Evolutionary conservation across 2,113 vertebrate genomes (phyloP).

Genomic region (Opisthocomus hoazin): DNA sequence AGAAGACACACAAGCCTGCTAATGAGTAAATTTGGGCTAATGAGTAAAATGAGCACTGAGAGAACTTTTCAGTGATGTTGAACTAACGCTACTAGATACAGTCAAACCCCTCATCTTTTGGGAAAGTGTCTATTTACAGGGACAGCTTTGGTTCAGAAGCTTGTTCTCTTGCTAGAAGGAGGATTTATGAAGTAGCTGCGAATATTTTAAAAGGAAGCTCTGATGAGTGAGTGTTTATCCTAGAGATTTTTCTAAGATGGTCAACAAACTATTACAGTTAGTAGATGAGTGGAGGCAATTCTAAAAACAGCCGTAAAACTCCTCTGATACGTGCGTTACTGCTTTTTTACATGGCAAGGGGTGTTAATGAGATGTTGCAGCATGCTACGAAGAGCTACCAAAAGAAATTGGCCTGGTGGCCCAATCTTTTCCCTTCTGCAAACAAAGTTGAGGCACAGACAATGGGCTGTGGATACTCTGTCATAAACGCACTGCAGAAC

Average conservation of each 20-base stretch:
- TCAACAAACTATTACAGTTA: not conserved
- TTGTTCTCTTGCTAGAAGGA: not conserved
- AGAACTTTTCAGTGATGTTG: not conserved
- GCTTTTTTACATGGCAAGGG: not conserved
- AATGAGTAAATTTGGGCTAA: not conserved
- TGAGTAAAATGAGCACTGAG: not conserved
- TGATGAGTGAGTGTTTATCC: not conserved
- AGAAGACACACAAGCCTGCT: fast-evolving
- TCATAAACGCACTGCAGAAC: not conserved
- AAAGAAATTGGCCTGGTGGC: not conserved
- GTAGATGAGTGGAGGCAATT: not conserved
- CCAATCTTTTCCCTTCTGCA: not conserved
- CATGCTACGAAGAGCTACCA: not conserved
- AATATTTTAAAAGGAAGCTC: not conserved
- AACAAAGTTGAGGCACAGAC: not conserved
- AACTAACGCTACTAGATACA: not conserved
- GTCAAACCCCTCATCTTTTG: not conserved
- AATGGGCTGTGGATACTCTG: fast-evolving
- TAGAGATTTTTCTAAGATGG: not conserved
- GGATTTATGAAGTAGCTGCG: not conserved
- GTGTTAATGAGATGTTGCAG: not conserved
- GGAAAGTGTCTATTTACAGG: not conserved
- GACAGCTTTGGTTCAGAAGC: not conserved
- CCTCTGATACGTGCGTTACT: not conserved
- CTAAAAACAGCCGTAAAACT: not conserved